phyloP scores from a whole-genome alignment of 1,140 invertebrate species.

The Ephestia elutella region DNA sequence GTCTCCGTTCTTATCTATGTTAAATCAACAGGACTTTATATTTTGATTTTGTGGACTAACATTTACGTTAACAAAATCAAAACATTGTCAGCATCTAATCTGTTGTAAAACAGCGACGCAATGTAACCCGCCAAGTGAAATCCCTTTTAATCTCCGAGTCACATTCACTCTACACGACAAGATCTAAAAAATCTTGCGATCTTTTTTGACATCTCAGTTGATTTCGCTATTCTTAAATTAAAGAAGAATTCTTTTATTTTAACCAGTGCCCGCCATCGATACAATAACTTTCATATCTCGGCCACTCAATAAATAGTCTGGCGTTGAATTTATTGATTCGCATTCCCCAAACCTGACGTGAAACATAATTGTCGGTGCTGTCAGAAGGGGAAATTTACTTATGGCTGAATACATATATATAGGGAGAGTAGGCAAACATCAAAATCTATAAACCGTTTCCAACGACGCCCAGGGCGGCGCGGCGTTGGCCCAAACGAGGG shows the following conservation, averaged over 20 bases:
- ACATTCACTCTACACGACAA: background rate
- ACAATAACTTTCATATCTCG: too few relatives aligned
- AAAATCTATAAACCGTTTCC: conserved; percentile 51
- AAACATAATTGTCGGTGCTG: conserved; percentile 36
- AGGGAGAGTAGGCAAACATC: conserved; percentile 61
- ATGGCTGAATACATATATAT: conserved; percentile 39
- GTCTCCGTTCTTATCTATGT: too few relatives aligned
- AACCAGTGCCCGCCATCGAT: too few relatives aligned
- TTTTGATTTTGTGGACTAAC: too few relatives aligned
- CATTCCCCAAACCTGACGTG: conserved; percentile 16
- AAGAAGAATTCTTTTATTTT: too few relatives aligned
- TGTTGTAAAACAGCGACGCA: conserved; percentile 27
- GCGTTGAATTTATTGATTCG: too few relatives aligned
- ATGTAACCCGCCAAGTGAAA: conserved; percentile 14
- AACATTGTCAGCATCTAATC: conserved; percentile 35
- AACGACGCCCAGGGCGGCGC: conserved; percentile 58
- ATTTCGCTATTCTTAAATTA: too few relatives aligned
- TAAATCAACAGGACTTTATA: too few relatives aligned
- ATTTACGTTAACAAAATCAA: conserved; percentile 20
- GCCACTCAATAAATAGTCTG: too few relatives aligned
- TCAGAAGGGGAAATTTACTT: conserved; percentile 41
- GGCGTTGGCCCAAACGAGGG: conserved; percentile 50
- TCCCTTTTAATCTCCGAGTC: background rate
- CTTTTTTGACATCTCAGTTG: too few relatives aligned
- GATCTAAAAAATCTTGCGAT: background rate